Evolutionary conservation across 2,113 vertebrate species (phyloP), one percentile per base, ranked within the genome.

Genomic region (Fukomys damarensis): DNA sequence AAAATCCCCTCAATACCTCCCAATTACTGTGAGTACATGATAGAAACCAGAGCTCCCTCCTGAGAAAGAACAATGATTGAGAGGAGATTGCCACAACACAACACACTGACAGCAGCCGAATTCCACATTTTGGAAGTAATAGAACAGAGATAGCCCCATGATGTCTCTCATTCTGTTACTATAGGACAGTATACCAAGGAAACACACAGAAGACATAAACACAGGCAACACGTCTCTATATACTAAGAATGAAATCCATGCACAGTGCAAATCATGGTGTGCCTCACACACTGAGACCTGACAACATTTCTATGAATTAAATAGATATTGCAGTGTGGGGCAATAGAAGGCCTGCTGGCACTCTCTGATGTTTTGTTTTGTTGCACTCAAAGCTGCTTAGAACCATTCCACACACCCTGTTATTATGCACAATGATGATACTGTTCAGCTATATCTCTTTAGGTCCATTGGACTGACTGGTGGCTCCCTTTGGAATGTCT

Each of bases 211-310:
- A 58, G 54, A 94, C 79, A 93, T 86, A 84, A 95, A 93, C 89
- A 87, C 58, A 49, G 49, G 30, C 30, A 61, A 72, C 20, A 56
- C 56, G 54, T 72, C 88, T 96, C 70, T 86, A 8, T 86, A 8
- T 89, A 61, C 66, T 82, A 70, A 88, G 79, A 93, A 68, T 72
- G 58, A 96, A 91, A 89, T 58, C 70, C 95, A 97, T 61, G 79
- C 93, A 96, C 56, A 89, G 90, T 46, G 72, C 46, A 96, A 88
- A 84, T 79, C 63, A 70, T 41, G 54, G 79, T 87, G 52, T 87
- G 94, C 76, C 17, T 91, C 65, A 92, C 46, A 56, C 38, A 22
- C 8, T 70, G 79, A 80, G 26, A 38, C 65, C 68, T 56, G 74
- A 89, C 38, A 24, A 52, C 43, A 89, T 83, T 89, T 96, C 66